Conservation (phyloP, 2,113 vertebrate genomes). For the Hipposideros armiger region DNA sequence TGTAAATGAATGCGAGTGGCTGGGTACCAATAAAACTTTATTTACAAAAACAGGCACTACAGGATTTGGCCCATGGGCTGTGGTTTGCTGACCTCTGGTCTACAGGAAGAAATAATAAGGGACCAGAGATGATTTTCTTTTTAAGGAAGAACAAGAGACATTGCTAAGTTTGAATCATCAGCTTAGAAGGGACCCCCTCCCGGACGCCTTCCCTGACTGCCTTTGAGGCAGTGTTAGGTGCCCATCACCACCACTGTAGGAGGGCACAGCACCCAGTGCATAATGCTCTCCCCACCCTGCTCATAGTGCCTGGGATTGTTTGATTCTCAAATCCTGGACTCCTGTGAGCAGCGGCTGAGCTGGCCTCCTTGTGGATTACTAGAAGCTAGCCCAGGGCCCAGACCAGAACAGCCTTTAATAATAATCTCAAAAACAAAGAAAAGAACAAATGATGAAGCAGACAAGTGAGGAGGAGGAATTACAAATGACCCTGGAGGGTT, state of each 20-base stretch:
- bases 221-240: background rate
- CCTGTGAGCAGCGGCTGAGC: background rate
- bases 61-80: background rate
- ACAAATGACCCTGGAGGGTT: background rate
- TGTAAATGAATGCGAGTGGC: background rate
- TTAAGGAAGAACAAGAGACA: constrained; percentile 20
- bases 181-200: background rate
- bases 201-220: background rate
- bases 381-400: background rate
- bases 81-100: background rate
- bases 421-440: constrained; percentile 11
- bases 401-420: background rate
- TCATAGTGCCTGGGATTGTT: background rate
- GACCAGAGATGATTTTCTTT: background rate
- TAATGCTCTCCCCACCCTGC: background rate
- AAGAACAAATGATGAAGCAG: background rate
- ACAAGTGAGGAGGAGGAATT: background rate
- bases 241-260: background rate
- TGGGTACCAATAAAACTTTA: constrained; percentile 29
- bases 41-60: background rate
- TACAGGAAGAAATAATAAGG: background rate
- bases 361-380: background rate
- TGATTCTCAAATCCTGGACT: background rate
- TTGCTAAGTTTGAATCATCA: background rate
- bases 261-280: background rate